These are phyloP conservation scores for Heliconius cydno DNA, from an alignment of 2,888 invertebrate species.

Conservation along the genomic window DNA sequence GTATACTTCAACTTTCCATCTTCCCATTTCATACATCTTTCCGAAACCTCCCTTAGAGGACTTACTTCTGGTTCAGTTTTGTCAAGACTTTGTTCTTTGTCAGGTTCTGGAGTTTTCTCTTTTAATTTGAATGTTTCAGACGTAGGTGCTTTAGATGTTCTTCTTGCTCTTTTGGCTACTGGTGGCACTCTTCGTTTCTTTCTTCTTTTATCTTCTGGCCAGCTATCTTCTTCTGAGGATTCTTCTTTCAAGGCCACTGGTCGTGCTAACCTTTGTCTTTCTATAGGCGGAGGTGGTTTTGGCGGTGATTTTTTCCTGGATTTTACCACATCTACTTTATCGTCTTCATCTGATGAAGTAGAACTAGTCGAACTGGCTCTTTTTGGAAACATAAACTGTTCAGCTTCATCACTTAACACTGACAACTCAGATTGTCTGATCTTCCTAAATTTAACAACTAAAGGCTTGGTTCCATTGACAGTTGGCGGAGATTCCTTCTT, in stretches of 20 bases:
- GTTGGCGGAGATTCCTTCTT: constrained; percentile 72
- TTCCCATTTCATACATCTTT: constrained; percentile 78
- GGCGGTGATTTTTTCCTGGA: constrained; percentile 73
- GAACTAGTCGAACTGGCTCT: constrained; percentile 83
- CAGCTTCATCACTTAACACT: constrained; percentile 92
- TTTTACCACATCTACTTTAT: constrained; percentile 52
- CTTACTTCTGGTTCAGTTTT: constrained; percentile 53
- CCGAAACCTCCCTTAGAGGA: constrained; percentile 63
- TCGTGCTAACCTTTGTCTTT: constrained; percentile 70
- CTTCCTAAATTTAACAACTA: constrained; percentile 90
- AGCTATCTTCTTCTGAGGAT: constrained; percentile 76
- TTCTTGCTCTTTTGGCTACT: constrained; percentile 56
- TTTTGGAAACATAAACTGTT: constrained; percentile 93
- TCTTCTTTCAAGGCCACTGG: constrained; percentile 77
- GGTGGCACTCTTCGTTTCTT: constrained; percentile 62
- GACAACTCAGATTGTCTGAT: constrained; percentile 89
- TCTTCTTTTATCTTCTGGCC: constrained; percentile 67
- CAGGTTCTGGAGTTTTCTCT: constrained; percentile 49
- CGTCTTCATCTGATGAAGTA: constrained; percentile 76
- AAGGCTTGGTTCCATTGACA: constrained; percentile 81
- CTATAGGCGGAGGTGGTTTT: constrained; percentile 63
- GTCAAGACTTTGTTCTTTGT: constrained; percentile 40
- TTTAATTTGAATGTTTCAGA: constrained; percentile 46
- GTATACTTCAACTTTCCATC: constrained; percentile 75
- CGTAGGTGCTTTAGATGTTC: constrained; percentile 45